Conservation (phyloP, 2,113 vertebrate genomes). For the Bubo scandiacus region DNA sequence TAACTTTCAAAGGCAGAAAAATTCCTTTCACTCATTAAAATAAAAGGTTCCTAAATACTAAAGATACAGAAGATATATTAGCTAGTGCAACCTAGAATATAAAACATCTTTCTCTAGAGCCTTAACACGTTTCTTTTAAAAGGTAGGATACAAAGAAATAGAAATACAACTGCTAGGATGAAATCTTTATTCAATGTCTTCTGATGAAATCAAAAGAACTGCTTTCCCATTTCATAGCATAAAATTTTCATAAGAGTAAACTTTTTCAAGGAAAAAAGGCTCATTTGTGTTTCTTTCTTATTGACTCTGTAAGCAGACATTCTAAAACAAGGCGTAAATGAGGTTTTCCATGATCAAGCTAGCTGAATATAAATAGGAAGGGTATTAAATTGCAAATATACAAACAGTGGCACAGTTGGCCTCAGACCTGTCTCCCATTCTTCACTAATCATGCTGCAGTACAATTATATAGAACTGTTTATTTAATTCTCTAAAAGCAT, state of each 20-base stretch:
- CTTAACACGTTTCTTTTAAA: not conserved
- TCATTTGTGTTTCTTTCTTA: not conserved
- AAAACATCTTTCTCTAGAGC: not conserved
- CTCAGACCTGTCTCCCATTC: not conserved
- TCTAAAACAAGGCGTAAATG: not conserved
- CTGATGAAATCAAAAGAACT: not conserved
- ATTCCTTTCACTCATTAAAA: not conserved
- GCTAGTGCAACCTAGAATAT: not conserved
- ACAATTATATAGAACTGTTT: not conserved
- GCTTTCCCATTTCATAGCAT: not conserved
- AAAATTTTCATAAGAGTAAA: not conserved
- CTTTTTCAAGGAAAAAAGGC: not conserved
- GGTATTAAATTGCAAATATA: not conserved
- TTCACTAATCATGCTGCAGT: not conserved
- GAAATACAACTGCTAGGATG: not conserved
- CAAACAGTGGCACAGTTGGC: not conserved
- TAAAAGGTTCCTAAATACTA: not conserved
- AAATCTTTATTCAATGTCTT: not conserved
- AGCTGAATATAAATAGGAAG: not conserved
- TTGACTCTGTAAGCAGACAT: not conserved
- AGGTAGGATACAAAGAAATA: not conserved
- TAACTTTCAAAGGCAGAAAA: not conserved
- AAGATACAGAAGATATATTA: not conserved
- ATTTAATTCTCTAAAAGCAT: not conserved
- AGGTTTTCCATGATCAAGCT: not conserved